A percentile compares a stretch with the other conserved stretches of the same genome.
phyloP scores from a whole-genome alignment of 2,113 vertebrate genomes.

The Crotalus viridis region DNA sequence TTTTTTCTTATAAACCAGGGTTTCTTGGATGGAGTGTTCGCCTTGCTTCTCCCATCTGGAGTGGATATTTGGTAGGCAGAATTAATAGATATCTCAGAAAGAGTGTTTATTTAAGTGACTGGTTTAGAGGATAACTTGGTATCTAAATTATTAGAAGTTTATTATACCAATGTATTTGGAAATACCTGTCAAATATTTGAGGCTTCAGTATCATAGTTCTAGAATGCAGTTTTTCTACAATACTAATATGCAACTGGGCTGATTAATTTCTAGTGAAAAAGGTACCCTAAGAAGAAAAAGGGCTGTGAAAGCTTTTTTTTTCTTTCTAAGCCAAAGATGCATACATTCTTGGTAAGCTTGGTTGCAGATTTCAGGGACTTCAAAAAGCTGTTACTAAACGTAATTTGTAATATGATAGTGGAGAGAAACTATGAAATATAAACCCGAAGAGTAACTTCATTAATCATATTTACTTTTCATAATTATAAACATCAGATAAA shows the following conservation, averaged over 20 bases:
- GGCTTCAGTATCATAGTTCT: background rate
- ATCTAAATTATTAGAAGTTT: background rate
- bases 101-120: conserved; percentile 26
- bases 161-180: background rate
- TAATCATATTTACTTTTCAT: background rate
- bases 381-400: background rate
- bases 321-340: background rate
- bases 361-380: background rate
- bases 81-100: conserved; percentile 37
- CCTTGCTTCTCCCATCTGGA: conserved; percentile 68
- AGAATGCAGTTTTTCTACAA: background rate
- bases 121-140: background rate
- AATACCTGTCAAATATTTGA: background rate
- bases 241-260: background rate
- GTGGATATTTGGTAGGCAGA: conserved; percentile 64
- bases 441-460: background rate
- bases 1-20: conserved; percentile 55
- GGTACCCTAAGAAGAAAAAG: background rate
- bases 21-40: conserved; percentile 58
- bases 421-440: background rate
- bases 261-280: background rate
- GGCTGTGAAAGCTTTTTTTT: no score
- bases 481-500: background rate
- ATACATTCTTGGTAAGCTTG: background rate
- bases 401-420: background rate